Evolutionary conservation across 2,888 invertebrate species (phyloP), one percentile per base, ranked within the genome.

Genomic region (Drosophila nigricruria): DNA sequence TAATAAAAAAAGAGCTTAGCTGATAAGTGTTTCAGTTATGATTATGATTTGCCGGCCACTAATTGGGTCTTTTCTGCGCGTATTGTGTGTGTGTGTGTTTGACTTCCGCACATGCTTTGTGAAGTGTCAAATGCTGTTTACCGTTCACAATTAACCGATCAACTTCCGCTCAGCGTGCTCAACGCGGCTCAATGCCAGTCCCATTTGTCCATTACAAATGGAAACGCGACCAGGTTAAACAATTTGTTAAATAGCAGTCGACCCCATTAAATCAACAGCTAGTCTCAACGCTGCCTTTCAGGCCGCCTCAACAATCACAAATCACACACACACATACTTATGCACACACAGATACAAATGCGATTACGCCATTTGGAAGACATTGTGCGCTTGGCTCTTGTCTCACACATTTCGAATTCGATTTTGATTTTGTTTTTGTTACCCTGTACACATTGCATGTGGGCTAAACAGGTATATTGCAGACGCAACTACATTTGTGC

Each of bases 291-390:
- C 50, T 47, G 53, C 18, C 67, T 76, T 72, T 76, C 50, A 70
- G 61, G 70, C 70, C 75, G 74, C 64, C 75, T 64, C 43, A 62
- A 70, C 59, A 76, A 54, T 56, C 59, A 53, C 63, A 54, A 49
- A 38, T 40, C 40, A 18, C 18, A 61, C 43, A 32, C 57, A 18
- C 47, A 42, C 30, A 25, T 38, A 27, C 38, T 43, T 18, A n/a
- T 10, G 20, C 12, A 20, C 12, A 43, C 20, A 43, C 14, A n/a
- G 40, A 32, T 27, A 58, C 14, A 30, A 25, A 18, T 34, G 16
- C 47, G 79, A 79, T 83, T 83, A 77, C 87, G 87, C 71, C 84
- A 84, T 79, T 84, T 79, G 79, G 65, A 66, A 70, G 73, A 67
- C 69, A 69, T 81, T 47, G 47, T 58, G 58, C 36, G 58, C 47